Evolutionary conservation across 2,888 invertebrate species (phyloP), one percentile per base, ranked within the genome.

Genomic region (Mesorhabditis belari): DNA sequence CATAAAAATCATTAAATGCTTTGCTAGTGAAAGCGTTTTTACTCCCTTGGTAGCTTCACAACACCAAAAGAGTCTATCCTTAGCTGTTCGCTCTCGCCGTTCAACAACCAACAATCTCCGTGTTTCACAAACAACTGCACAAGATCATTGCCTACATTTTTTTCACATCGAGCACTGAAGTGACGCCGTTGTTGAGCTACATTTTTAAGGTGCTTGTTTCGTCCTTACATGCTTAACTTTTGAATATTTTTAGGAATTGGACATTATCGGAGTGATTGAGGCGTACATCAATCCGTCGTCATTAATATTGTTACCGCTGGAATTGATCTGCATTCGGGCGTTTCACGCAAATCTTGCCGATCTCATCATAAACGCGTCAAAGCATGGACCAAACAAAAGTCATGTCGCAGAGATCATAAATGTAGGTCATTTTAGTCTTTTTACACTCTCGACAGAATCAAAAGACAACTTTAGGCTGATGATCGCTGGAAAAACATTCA

Each of bases 51-150:
- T n/a, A n/a, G n/a, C n/a, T n/a, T n/a, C n/a, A n/a, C n/a, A n/a
- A n/a, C n/a, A n/a, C n/a, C n/a, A n/a, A n/a, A 49, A 35, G 50
- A 2, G 3, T 51, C n/a, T 23, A 25, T 21, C 64, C 65, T 44
- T 58, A 72, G 66, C 28, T 75, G 12, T 63, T 74, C 27, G 65
- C 66, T 5, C 52, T 58, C 5, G 68, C 67, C 25, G 57, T 58
- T 19, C 58, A 56, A 2, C 58, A 61, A 29, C 73, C 75, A 6
- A 58, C 55, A 28, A 54, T 63, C 12, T 64, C 69, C 21, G 60
- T 76, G 5, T 64, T 73, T 17, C 75, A 76, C 53, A 49, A 65
- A 6, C 61, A 64, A 9, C 59, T 74, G 19, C 63, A 63, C 21
- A 70, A 66, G 53, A 49, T 75, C 12, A 63, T 75, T 24, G 21